Conservation (phyloP, 1,140 invertebrate species). For the Goniozus legneri region DNA sequence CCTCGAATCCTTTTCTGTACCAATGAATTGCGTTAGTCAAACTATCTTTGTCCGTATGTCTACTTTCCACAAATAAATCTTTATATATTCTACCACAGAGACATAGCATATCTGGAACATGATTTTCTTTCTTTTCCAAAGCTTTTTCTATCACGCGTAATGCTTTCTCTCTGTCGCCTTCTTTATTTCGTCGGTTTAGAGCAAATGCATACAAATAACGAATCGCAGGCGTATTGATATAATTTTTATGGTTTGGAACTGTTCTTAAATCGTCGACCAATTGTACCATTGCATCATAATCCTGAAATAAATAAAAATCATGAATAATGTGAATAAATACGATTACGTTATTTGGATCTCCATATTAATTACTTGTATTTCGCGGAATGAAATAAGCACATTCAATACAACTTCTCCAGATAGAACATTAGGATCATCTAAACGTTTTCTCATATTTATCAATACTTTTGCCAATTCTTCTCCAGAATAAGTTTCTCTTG, state of each 20-base stretch:
- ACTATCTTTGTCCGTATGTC: conserved; percentile 84
- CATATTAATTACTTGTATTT: conserved; percentile 67
- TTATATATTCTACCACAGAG: conserved; percentile 98
- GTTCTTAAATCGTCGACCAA: conserved; percentile 92
- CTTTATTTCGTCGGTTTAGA: conserved; percentile 89
- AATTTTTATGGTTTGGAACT: conserved; percentile 87
- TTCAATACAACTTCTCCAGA: conserved; percentile 92
- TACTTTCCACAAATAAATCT: conserved; percentile 96
- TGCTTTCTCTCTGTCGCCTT: conserved; percentile 92
- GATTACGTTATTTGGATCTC: no score
- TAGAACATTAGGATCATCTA: conserved; percentile 96
- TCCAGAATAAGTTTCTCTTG: conserved; percentile 81
- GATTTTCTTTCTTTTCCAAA: conserved; percentile 87
- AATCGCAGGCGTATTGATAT: conserved; percentile 86
- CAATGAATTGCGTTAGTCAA: conserved; percentile 92
- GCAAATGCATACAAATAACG: conserved; percentile 95
- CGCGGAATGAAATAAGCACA: conserved; percentile 87
- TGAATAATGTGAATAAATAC: conserved; percentile 5
- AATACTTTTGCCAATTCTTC: conserved; percentile 82
- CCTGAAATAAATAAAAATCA: conserved; percentile 53
- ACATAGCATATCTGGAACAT: conserved; percentile 96
- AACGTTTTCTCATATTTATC: conserved; percentile 84
- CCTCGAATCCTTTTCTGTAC: conserved; percentile 96
- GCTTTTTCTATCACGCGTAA: conserved; percentile 88
- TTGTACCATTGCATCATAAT: conserved; percentile 97